These are phyloP conservation scores for Dissostichus mawsoni DNA, from an alignment of 2,113 vertebrate genomes.

Conservation along the genomic window DNA sequence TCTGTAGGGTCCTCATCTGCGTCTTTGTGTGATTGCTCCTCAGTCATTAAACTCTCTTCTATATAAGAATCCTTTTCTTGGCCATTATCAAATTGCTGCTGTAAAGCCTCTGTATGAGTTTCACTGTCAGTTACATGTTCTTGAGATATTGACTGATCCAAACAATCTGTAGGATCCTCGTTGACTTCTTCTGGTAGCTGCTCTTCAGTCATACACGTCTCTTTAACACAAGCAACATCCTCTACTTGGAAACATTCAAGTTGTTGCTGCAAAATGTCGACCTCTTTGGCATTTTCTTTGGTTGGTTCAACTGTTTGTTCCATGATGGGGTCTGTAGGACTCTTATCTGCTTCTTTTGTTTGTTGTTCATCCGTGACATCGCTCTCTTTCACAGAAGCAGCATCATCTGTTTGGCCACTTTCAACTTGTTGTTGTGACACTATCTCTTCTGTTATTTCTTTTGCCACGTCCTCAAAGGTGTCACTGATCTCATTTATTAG, in stretches of 20 bases:
- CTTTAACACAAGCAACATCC: conserved; percentile 3
- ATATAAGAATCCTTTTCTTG: neutral
- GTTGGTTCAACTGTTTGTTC: conserved; percentile 1
- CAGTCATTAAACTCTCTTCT: conserved; percentile 11
- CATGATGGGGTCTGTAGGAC: neutral
- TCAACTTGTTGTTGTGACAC: conserved; percentile 11
- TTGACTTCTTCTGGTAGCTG: conserved; percentile 10
- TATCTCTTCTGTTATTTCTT: conserved; percentile 5
- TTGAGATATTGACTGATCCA: conserved; percentile 1
- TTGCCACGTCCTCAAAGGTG: neutral
- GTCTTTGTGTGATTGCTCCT: conserved; percentile 21
- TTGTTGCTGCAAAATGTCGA: conserved; percentile 14
- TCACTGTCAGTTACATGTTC: conserved; percentile 9
- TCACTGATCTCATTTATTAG: conserved; percentile 6
- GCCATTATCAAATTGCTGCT: neutral
- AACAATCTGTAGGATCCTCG: neutral
- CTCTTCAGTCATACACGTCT: conserved; percentile 8
- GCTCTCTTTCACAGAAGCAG: neutral
- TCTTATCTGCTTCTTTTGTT: neutral
- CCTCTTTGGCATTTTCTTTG: conserved; percentile 1
- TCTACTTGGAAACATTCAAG: conserved; percentile 31
- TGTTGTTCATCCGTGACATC: conserved; percentile 17
- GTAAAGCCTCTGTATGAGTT: conserved; percentile 18
- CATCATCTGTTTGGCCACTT: neutral
- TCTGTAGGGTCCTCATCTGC: conserved; percentile 15